phyloP scores from a whole-genome alignment of 2,113 vertebrate genomes.

The Corydoras maculifer region DNA sequence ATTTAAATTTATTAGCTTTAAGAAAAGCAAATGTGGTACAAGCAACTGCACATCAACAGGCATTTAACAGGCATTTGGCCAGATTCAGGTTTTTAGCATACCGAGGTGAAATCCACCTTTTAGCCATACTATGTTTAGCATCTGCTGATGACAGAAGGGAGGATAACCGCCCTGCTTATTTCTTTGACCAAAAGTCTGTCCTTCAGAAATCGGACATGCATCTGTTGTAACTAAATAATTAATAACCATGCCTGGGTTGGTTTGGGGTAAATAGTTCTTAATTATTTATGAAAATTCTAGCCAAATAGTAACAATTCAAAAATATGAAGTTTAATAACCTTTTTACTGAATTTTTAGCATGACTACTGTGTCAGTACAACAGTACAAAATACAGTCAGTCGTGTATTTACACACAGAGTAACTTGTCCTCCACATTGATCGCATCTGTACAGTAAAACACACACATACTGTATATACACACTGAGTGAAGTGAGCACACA shows the following conservation, averaged over 20 bases:
- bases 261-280: constrained; percentile 54
- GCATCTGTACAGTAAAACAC: no score
- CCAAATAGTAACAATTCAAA: constrained; percentile 40
- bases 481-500: no score
- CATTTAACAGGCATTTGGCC: constrained; percentile 11
- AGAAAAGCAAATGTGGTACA: background rate
- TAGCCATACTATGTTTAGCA: constrained; percentile 26
- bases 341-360: no score
- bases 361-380: no score
- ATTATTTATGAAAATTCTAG: constrained; percentile 54
- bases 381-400: no score
- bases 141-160: constrained; percentile 39
- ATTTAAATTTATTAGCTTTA: background rate
- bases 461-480: no score
- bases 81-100: constrained; percentile 16
- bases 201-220: constrained; percentile 47
- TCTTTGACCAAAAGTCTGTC: constrained; percentile 39
- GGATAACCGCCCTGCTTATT: constrained; percentile 27
- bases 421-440: no score
- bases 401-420: no score
- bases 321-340: constrained; percentile 18
- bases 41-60: background rate
- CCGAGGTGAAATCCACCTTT: constrained; percentile 46
- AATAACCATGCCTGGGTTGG: constrained; percentile 42
- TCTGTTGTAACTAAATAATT: constrained; percentile 54